A percentile compares a stretch with the other conserved stretches of the same genome.
These are phyloP conservation scores for Echinarachnius parma DNA, from an alignment of 53 echinoderm and acorn worm genomes.

Conservation along the genomic window DNA sequence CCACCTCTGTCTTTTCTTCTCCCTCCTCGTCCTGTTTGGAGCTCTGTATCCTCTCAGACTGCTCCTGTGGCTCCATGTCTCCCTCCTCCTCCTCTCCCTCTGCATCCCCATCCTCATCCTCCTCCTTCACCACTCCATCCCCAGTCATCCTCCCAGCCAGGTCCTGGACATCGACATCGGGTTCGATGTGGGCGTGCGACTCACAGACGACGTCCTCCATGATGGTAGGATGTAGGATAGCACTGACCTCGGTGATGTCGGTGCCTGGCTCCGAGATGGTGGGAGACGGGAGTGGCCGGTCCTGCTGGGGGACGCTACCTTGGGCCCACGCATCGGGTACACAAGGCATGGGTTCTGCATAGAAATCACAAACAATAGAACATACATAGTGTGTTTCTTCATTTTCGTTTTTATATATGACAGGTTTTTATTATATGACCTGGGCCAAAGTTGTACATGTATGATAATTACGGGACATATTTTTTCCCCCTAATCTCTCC, in stretches of 20 bases:
- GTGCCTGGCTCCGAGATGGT: constrained; percentile 81
- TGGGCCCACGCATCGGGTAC: constrained; percentile 97
- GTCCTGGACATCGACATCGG: neutral
- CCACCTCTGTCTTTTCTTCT: constrained; percentile 8
- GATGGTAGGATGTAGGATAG: constrained; percentile 64
- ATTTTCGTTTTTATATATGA: too few species aligned
- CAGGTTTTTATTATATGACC: too few species aligned
- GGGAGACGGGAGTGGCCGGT: constrained; percentile 72
- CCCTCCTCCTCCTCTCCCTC: constrained; percentile 53
- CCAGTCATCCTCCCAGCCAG: constrained; percentile 60
- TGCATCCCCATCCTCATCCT: constrained; percentile 15
- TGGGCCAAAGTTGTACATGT: too few species aligned
- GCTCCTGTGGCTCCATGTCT: neutral
- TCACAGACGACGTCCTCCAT: constrained; percentile 61
- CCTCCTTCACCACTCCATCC: constrained; percentile 54
- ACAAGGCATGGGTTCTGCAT: constrained; percentile 74
- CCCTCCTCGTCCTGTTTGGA: neutral
- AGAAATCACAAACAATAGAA: neutral
- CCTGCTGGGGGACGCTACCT: constrained; percentile 82
- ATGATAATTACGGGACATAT: too few species aligned
- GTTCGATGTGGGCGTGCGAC: constrained; percentile 28
- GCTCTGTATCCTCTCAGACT: neutral
- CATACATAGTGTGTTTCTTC: too few species aligned
- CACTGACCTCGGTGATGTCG: constrained; percentile 80
- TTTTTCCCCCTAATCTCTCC: too few species aligned